phyloP scores from a whole-genome alignment of 2,113 vertebrate species.

The Peromyscus maniculatus region DNA sequence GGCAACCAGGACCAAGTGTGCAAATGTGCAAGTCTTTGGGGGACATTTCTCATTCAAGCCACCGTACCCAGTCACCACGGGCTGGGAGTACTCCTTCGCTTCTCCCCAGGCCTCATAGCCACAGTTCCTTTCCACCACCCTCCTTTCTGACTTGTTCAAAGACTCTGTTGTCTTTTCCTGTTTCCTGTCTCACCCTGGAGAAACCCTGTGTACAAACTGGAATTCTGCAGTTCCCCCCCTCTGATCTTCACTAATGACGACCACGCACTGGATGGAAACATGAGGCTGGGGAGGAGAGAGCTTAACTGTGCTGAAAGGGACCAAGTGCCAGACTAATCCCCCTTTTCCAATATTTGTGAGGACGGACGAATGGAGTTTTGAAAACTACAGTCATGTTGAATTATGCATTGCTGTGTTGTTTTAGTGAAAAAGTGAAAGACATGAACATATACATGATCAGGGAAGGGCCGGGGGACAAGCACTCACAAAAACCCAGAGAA shows the following conservation, averaged over 20 bases:
- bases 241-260: not conserved
- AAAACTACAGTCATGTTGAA: constrained; percentile 44
- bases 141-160: constrained; percentile 27
- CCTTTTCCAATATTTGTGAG: constrained; percentile 55
- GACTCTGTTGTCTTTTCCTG: not conserved
- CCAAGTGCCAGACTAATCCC: constrained; percentile 26
- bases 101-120: not conserved
- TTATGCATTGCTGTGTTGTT: not conserved
- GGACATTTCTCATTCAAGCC: not conserved
- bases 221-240: constrained; percentile 7
- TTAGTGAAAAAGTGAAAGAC: constrained; percentile 50
- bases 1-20: not conserved
- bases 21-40: too few species aligned
- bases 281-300: not conserved
- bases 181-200: not conserved
- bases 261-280: not conserved
- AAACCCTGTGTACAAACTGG: not conserved
- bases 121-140: not conserved
- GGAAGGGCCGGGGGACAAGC: not conserved
- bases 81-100: not conserved
- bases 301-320: not conserved
- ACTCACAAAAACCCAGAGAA: not conserved
- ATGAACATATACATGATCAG: not conserved
- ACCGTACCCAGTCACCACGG: not conserved
- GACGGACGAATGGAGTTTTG: constrained; percentile 12